Conservation (phyloP, 2,797 vertebrate species). For the Ataeniobius toweri region DNA sequence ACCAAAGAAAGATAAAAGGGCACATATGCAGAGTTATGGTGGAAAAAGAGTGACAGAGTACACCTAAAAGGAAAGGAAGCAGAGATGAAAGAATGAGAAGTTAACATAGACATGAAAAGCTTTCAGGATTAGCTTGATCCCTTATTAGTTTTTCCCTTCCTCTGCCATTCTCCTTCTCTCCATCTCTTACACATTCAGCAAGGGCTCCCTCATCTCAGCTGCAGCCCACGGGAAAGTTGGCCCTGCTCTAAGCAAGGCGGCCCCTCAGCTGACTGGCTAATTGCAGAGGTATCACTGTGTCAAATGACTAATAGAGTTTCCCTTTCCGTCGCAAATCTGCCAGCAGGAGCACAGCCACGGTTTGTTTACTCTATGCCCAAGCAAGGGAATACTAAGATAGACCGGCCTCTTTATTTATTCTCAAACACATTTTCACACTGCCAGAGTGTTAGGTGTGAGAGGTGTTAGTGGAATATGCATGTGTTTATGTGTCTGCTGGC, state of each 20-base stretch:
- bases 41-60: constrained; percentile 43
- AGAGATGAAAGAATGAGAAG: constrained; percentile 59
- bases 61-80: constrained; percentile 43
- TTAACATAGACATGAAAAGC: constrained; percentile 46
- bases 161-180: constrained; percentile 1
- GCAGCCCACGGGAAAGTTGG: constrained; percentile 42
- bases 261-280: constrained; percentile 63
- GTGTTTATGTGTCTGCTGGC: constrained; percentile 16
- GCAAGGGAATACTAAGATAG: constrained; percentile 61
- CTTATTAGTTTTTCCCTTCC: background rate
- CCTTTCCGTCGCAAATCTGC: constrained; percentile 66
- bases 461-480: constrained; percentile 20
- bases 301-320: constrained; percentile 77
- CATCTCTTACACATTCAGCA: constrained; percentile 32
- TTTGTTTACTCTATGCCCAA: constrained; percentile 69
- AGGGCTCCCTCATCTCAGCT: constrained; percentile 28
- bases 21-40: constrained; percentile 32
- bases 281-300: constrained; percentile 74
- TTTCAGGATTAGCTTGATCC: constrained; percentile 61
- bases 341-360: constrained; percentile 60
- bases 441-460: constrained; percentile 44
- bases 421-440: constrained; percentile 60
- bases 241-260: constrained; percentile 33
- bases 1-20: constrained; percentile 44
- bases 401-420: constrained; percentile 56